A percentile compares a stretch with the other conserved stretches of the same genome.
Conservation (phyloP, 2,797 vertebrate species). For the Moxostoma hubbsi region DNA sequence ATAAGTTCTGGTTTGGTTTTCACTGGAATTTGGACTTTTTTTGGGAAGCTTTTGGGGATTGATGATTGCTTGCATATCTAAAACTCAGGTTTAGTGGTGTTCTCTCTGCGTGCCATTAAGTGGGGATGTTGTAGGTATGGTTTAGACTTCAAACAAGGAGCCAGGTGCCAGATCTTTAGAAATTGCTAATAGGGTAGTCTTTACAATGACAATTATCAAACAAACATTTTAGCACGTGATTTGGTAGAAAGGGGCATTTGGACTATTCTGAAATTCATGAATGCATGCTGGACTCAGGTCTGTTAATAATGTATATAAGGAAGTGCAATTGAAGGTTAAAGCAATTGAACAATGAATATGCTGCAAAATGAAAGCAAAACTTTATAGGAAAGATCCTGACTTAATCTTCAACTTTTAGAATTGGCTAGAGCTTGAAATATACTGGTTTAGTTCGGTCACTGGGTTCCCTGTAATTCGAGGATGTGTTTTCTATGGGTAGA, state of each 20-base stretch:
- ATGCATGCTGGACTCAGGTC: constrained; percentile 44
- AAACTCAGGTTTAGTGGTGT: constrained; percentile 50
- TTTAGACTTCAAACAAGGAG: constrained; percentile 30
- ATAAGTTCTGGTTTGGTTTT: constrained; percentile 30
- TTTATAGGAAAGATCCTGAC: too few relatives aligned
- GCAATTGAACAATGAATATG: not conserved
- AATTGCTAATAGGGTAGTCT: not conserved
- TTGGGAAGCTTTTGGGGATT: not conserved
- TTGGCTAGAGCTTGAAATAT: constrained; percentile 6
- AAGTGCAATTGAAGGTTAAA: constrained; percentile 8
- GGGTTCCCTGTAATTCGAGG: constrained; percentile 55
- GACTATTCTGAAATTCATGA: not conserved
- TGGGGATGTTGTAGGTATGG: constrained; percentile 24
- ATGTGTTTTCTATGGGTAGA: constrained; percentile 18
- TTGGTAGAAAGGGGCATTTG: not conserved
- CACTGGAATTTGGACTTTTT: constrained; percentile 28
- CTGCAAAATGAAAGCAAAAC: too few relatives aligned
- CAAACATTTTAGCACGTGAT: constrained; percentile 2
- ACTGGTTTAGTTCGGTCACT: constrained; percentile 23
- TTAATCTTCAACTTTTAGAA: too few relatives aligned
- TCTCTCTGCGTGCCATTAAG: constrained; percentile 41
- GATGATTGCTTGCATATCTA: constrained; percentile 26
- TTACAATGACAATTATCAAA: constrained; percentile 10
- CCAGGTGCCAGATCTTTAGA: constrained; percentile 3
- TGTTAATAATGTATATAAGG: constrained; percentile 18